These are phyloP conservation scores for Anoplophora glabripennis DNA, from an alignment of 1,140 invertebrate genomes.

Conservation along the genomic window DNA sequence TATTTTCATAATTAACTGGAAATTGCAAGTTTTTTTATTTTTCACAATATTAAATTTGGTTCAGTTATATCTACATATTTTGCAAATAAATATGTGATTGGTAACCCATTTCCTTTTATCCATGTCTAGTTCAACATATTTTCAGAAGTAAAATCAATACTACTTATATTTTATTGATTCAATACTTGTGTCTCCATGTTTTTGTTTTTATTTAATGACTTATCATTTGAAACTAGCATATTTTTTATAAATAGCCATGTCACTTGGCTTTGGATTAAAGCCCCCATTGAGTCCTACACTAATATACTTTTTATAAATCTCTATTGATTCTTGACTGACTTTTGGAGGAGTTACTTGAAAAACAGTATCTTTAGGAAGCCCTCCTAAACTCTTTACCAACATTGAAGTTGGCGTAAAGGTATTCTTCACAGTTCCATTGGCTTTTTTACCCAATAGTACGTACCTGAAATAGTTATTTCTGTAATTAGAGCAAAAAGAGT, in stretches of 20 bases:
- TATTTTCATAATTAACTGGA: too few relatives aligned
- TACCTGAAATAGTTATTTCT: conserved; percentile 48
- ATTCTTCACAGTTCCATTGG: conserved; percentile 56
- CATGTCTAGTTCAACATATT: too few relatives aligned
- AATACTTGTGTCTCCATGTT: too few relatives aligned
- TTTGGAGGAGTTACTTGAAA: conserved; percentile 54
- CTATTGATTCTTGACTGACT: conserved; percentile 42
- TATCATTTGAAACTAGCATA: conserved; percentile 41
- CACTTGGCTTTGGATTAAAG: conserved; percentile 28
- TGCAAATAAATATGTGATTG: too few relatives aligned
- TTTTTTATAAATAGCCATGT: conserved; percentile 42
- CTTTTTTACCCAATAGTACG: conserved; percentile 56
- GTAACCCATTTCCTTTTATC: too few relatives aligned
- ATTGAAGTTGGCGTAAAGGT: conserved; percentile 32
- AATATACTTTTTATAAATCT: conserved; percentile 46
- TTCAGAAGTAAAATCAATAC: too few relatives aligned
- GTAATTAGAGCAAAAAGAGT: background rate
- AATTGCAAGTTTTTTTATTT: too few relatives aligned
- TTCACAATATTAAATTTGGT: too few relatives aligned
- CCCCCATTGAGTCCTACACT: conserved; percentile 36
- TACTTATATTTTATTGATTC: too few relatives aligned
- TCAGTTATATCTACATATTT: too few relatives aligned
- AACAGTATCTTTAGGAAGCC: conserved; percentile 51
- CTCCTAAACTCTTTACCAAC: conserved; percentile 25
- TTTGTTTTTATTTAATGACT: too few relatives aligned